Conservation (phyloP, 2,888 invertebrate genomes). For the Trilocha varians region DNA sequence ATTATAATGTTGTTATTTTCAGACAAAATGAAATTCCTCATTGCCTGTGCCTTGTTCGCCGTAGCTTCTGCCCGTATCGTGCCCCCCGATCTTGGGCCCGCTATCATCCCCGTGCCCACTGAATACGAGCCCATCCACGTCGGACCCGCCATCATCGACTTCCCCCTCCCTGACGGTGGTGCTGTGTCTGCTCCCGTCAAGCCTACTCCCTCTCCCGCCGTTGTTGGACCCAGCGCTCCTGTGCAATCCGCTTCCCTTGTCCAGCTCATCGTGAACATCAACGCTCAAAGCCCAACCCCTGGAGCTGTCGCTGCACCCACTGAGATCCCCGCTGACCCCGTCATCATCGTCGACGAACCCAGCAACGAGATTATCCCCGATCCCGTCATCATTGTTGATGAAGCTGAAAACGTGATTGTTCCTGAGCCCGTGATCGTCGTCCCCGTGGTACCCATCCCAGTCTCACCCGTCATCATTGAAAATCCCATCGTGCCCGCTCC, state of each 20-base stretch:
- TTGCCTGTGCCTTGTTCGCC: slow-evolving; percentile 39
- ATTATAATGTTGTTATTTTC: slow-evolving; percentile 8
- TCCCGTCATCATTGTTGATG: no score
- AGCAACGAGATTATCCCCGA: slow-evolving; percentile 3
- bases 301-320: neutral
- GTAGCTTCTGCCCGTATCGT: neutral
- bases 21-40: slow-evolving; percentile 48
- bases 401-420: no score
- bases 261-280: slow-evolving; percentile 8
- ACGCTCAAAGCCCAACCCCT: neutral
- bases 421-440: no score
- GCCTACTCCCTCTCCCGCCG: slow-evolving; percentile 3
- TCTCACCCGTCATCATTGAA: slow-evolving; percentile 17
- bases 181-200: neutral
- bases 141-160: slow-evolving; percentile 1
- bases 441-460: slow-evolving; percentile 7
- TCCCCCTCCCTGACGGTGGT: slow-evolving; percentile 3
- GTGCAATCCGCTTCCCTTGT: slow-evolving; percentile 6
- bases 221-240: neutral
- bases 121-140: neutral
- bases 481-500: slow-evolving; percentile 21
- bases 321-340: slow-evolving; percentile 1
- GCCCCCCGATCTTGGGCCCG: neutral
- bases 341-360: slow-evolving; percentile 6
- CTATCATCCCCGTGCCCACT: neutral